Percentiles rank a stretch among this genome's conserved stretches.
These are phyloP conservation scores for Microplitis manilae DNA, from an alignment of 2,888 invertebrate species.

Conservation along the genomic window DNA sequence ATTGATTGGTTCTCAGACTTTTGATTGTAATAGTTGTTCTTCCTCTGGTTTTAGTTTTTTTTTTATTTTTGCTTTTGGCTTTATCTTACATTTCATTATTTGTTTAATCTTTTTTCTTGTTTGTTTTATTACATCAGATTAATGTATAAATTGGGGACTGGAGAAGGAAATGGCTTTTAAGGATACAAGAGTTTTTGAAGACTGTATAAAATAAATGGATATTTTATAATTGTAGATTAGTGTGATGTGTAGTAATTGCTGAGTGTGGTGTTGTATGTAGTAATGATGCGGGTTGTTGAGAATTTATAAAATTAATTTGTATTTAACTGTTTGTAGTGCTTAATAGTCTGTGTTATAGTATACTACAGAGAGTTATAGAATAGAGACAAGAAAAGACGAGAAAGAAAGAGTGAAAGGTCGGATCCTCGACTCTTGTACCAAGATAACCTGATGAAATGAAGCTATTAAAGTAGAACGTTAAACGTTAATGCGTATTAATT, in stretches of 20 bases:
- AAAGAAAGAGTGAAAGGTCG: constrained; percentile 2
- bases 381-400: not conserved
- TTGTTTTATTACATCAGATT: not conserved
- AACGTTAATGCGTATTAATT: constrained; percentile 5
- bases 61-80: not conserved
- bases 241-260: not conserved
- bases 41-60: constrained; percentile 12
- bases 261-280: not conserved
- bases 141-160: not conserved
- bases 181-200: not conserved
- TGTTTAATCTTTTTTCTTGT: not conserved
- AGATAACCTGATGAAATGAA: constrained; percentile 23
- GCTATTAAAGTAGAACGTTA: constrained; percentile 22
- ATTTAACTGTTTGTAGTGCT: constrained; percentile 27
- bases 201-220: not conserved
- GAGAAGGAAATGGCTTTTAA: constrained; percentile 12
- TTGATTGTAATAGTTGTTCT: constrained; percentile 21
- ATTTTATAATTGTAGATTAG: constrained; percentile 14
- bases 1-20: constrained; percentile 18
- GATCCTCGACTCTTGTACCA: not conserved
- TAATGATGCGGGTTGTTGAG: constrained; percentile 10
- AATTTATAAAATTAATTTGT: constrained; percentile 41
- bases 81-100: not conserved
- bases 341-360: constrained; percentile 15
- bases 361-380: not conserved